These are phyloP conservation scores for Masticophis lateralis DNA, from an alignment of 2,797 vertebrate genomes.

Conservation along the genomic window DNA sequence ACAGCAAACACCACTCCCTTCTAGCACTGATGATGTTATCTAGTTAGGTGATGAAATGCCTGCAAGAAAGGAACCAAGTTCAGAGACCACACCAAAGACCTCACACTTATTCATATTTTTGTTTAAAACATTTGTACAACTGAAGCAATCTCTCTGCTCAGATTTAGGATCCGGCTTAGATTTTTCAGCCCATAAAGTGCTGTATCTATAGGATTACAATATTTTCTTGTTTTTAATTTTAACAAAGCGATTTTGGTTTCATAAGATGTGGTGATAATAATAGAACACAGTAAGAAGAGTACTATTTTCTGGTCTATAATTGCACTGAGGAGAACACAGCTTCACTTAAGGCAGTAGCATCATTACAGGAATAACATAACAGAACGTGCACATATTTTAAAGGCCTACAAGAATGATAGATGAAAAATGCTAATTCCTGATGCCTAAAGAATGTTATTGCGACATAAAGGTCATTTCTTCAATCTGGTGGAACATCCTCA, in stretches of 20 bases:
- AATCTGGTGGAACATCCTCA: conserved; percentile 39
- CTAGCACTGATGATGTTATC: background rate
- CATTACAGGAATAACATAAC: conserved; percentile 27
- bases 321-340: background rate
- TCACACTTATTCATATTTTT: background rate
- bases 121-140: background rate
- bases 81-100: background rate
- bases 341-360: conserved; percentile 31
- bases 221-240: background rate
- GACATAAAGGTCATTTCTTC: conserved; percentile 56
- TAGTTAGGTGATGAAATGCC: background rate
- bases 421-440: conserved; percentile 51
- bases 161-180: background rate
- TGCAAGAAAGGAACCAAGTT: background rate
- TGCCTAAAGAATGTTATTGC: conserved; percentile 43
- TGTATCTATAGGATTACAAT: conserved; percentile 7
- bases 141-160: background rate
- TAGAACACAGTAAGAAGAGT: background rate
- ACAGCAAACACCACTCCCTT: background rate
- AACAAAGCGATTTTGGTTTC: conserved; percentile 22
- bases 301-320: conserved; percentile 21
- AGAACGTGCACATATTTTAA: conserved; percentile 24
- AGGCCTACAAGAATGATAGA: conserved; percentile 48
- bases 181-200: background rate
- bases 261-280: conserved; percentile 1